Evolutionary conservation across 2,797 vertebrate genomes (phyloP), one percentile per base, ranked within the genome.

Genomic region (Onychomys leucogaster): DNA sequence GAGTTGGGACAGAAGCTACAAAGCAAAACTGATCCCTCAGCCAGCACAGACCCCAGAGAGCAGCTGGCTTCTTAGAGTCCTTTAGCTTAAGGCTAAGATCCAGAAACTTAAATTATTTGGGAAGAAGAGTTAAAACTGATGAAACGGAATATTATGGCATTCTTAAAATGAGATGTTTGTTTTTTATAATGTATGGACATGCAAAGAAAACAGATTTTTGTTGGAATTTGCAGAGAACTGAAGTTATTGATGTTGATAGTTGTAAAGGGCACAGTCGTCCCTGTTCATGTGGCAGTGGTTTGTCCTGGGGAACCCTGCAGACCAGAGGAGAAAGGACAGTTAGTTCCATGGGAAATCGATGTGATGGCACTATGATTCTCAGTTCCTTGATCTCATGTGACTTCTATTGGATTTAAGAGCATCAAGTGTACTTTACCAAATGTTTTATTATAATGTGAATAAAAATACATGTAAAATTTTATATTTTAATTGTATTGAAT

Each of bases 1-100:
- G 89, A 94, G 65, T 91, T 94, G 89, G 94, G 89, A 97, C 75
- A 88, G 43, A 94, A 92, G 94, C 49, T 87, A 69, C 34, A 94
- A 89, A 75, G 73, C 49, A 49, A 92, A 95, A 85, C 63, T 83
- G 57, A 63, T 91, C 49, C 94, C 73, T 81, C n/a, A 78, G 71
- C 16, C 57, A 91, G 67, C 57, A 37, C 29, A 80, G 69, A 82
- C 46, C 65, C 93, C 52, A 77, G 90, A 77, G 81, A 96, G 41
- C 19, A 61, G 25, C 19, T 78, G 52, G 34, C 76, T 96, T 32
- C 78, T 73, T 78, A 93, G 85, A 67, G 82, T 77, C 80, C 11
- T 57, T 43, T 27, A 3, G 11, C 41, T 34, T 83, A 87, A 32
- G 65, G 25, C 46, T 43, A n/a, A 95, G 59, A 94, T n/a, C 29